phyloP scores from a whole-genome alignment of 2,113 vertebrate genomes.

The Gavialis gangeticus region DNA sequence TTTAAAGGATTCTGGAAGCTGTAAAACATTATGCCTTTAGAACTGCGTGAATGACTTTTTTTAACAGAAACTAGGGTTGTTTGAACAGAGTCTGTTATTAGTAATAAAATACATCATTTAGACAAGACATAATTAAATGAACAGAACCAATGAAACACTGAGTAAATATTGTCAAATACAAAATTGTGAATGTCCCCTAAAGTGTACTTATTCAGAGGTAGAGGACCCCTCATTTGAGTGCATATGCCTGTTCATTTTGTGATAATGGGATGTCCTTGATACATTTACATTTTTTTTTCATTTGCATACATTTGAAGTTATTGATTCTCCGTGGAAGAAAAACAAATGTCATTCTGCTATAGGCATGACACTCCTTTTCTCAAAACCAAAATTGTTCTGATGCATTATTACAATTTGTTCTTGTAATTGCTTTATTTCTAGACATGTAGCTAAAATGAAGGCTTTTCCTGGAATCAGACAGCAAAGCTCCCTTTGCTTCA shows the following conservation, averaged over 20 bases:
- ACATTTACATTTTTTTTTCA: constrained; percentile 44
- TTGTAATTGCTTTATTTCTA: background rate
- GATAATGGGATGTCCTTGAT: background rate
- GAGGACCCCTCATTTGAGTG: background rate
- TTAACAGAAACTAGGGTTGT: constrained; percentile 35
- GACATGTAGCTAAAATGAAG: background rate
- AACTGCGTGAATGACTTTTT: constrained; percentile 43
- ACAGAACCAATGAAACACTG: constrained; percentile 61
- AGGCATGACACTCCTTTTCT: background rate
- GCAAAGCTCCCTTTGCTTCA: background rate
- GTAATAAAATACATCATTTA: constrained; percentile 66
- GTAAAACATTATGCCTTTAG: constrained; percentile 25
- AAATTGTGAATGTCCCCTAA: constrained; percentile 7
- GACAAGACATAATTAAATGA: constrained; percentile 70
- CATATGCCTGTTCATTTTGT: constrained; percentile 5
- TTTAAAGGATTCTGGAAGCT: background rate
- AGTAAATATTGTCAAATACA: constrained; percentile 42
- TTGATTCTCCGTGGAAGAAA: constrained; percentile 18
- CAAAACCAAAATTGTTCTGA: constrained; percentile 6
- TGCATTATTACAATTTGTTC: background rate
- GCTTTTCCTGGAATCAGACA: background rate
- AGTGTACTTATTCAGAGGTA: background rate
- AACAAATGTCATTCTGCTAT: background rate
- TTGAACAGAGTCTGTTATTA: constrained; percentile 48
- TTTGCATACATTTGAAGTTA: constrained; percentile 20